Evolutionary conservation across 2,797 vertebrate species (phyloP), one percentile per base, ranked within the genome.

Genomic region (Allobates femoralis): DNA sequence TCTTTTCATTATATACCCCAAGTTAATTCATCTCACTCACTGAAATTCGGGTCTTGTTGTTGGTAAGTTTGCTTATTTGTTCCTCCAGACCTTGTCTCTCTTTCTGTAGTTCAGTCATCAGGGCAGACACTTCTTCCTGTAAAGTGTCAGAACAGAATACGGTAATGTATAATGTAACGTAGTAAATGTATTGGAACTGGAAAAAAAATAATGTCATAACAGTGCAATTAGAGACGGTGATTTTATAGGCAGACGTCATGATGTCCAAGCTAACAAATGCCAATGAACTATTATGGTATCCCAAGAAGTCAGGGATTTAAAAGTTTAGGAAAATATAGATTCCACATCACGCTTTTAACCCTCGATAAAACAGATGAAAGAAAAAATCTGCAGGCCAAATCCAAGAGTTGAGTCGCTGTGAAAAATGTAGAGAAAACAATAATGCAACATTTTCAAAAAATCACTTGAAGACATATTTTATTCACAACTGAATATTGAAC

Each of bases 61-160:
- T 95, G 32, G 92, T 92, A 90, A 96, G 93, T 89, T 95, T 96
- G 92, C 91, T 95, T 11, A 95, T 94, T 8, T 95, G 94, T 74
- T 96, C 94, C 0, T 96, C 95, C 87, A 96, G 89, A 83, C 92
- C 93, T 81, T 89, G 93, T 85, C 93, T 94, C 83, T 94, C 94
- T 83, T 92, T 93, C 86, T 96, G 94, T 84, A 96, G 87, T 21
- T 94, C 92, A 0, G 95, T 96, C 89, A 97, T 92, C 87, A 95
- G 90, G 76, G 90, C 91, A 1, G 96, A 95, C 34, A 96, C 94
- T 81, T 96, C 95, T 92, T 97, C 96, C 96, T 96, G 87, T 32
- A 84, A 66, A 80, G 53, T 15, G 84, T 23, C 10, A 34, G 11
- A 21, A 30, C 18, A 73, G 41, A 62, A 30, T n/a, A n/a, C n/a